Evolutionary conservation across 1,140 invertebrate species (phyloP).

Genomic region (Pogonognathellus flavescens): DNA sequence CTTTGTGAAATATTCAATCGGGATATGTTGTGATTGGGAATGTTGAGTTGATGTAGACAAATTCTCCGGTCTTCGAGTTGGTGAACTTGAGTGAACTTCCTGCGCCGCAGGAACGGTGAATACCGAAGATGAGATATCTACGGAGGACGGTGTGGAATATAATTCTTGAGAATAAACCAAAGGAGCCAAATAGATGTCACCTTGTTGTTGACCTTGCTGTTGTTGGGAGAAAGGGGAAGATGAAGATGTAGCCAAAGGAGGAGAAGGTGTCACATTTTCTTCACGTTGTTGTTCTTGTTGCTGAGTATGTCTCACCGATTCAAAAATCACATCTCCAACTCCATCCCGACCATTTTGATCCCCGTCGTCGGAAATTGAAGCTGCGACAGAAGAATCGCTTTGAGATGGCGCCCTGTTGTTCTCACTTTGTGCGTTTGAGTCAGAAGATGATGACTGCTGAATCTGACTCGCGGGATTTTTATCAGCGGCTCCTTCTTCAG

Average conservation of each 20-base stretch:
- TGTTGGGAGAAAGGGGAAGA: neutral
- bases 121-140: neutral
- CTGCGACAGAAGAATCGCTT: neutral
- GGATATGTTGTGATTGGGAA: neutral
- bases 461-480: neutral
- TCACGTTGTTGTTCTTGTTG: neutral
- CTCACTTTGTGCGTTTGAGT: neutral
- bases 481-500: neutral
- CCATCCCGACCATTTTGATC: neutral
- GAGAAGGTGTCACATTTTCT: neutral
- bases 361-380: neutral
- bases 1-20: constrained; percentile 9
- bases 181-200: neutral
- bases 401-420: neutral
- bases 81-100: neutral
- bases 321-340: constrained; percentile 22
- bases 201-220: neutral
- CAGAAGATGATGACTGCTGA: neutral
- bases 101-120: neutral
- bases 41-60: neutral
- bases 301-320: constrained; percentile 18
- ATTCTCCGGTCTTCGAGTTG: neutral
- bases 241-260: too few species aligned
- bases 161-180: constrained; percentile 18
- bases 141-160: neutral